A percentile compares a stretch with the other conserved stretches of the same genome.
phyloP scores from a whole-genome alignment of 1,140 invertebrate genomes.

The Heliconius hermathena region DNA sequence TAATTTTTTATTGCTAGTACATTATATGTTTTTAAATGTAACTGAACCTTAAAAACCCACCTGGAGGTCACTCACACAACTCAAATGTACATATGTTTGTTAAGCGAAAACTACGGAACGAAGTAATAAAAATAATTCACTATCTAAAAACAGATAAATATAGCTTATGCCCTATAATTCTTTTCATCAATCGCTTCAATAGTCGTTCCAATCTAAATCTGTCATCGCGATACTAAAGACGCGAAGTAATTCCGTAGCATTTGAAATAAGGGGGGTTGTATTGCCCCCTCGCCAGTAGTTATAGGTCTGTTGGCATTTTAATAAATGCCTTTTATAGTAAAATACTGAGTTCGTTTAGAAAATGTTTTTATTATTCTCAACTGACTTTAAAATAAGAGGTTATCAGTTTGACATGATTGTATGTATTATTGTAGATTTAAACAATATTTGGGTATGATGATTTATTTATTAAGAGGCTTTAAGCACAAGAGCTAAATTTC shows the following conservation, averaged over 20 bases:
- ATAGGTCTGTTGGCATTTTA: constrained; percentile 60
- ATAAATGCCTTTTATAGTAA: constrained; percentile 51
- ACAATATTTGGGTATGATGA: no score
- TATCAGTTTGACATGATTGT: no score
- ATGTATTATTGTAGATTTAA: no score
- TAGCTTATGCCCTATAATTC: not conserved
- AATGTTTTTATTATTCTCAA: not conserved
- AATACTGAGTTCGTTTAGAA: not conserved
- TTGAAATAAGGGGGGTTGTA: constrained; percentile 55
- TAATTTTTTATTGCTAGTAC: not conserved
- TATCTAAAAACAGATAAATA: not conserved
- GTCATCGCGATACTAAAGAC: constrained; percentile 67
- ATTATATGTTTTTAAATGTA: not conserved
- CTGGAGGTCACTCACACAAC: no score
- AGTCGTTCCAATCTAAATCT: constrained; percentile 45
- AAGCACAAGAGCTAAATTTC: no score
- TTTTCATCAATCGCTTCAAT: constrained; percentile 11
- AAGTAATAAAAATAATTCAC: not conserved
- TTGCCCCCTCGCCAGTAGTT: constrained; percentile 63
- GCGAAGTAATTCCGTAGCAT: constrained; percentile 46
- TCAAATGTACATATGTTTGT: no score
- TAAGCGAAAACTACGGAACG: not conserved
- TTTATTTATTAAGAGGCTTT: no score
- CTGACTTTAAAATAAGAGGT: no score
- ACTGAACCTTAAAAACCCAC: not conserved